A percentile compares a stretch with the other conserved stretches of the same genome.
phyloP scores from a whole-genome alignment of 2,888 invertebrate genomes.

The Eupithecia inturbata region DNA sequence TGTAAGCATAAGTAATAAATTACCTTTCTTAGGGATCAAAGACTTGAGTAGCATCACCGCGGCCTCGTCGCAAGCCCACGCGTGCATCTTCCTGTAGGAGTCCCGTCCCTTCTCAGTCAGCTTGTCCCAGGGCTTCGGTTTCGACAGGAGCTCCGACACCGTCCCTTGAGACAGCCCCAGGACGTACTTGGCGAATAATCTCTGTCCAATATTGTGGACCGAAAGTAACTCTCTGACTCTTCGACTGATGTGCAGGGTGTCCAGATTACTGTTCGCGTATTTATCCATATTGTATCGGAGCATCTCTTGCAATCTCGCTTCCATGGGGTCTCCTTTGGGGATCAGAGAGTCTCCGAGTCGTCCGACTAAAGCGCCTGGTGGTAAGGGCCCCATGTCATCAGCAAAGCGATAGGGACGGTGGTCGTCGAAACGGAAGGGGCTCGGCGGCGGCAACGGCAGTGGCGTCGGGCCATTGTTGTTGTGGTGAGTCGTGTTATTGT shows the following conservation, averaged over 20 bases:
- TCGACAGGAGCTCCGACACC: conserved; percentile 98
- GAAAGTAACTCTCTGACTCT: conserved; percentile 96
- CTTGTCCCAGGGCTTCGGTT: conserved; percentile 99
- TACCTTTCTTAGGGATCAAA: conserved; percentile 99
- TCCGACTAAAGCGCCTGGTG: conserved; percentile 92
- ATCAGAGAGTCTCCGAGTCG: conserved; percentile 95
- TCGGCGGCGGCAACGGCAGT: conserved; percentile 80
- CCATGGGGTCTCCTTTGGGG: conserved; percentile 97
- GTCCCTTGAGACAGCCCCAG: conserved; percentile 98
- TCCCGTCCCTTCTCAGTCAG: conserved; percentile 99
- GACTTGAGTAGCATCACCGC: conserved; percentile 98
- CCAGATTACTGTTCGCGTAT: conserved; percentile 95
- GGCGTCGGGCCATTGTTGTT: conserved; percentile 81
- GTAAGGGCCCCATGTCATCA: conserved; percentile 89
- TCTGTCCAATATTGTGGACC: conserved; percentile 99
- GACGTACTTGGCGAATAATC: conserved; percentile 99
- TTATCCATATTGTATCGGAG: conserved; percentile 97
- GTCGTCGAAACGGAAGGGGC: conserved; percentile 92
- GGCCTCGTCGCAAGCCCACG: conserved; percentile 99
- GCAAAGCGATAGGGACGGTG: conserved; percentile 92
- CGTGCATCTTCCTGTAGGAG: conserved; percentile 99
- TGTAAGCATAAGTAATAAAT: conserved; percentile 66
- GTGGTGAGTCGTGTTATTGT: conserved; percentile 83
- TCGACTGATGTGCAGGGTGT: conserved; percentile 97
- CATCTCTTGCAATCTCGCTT: conserved; percentile 96